Conservation (phyloP, 2,888 invertebrate species). For the Hololepta plana region DNA sequence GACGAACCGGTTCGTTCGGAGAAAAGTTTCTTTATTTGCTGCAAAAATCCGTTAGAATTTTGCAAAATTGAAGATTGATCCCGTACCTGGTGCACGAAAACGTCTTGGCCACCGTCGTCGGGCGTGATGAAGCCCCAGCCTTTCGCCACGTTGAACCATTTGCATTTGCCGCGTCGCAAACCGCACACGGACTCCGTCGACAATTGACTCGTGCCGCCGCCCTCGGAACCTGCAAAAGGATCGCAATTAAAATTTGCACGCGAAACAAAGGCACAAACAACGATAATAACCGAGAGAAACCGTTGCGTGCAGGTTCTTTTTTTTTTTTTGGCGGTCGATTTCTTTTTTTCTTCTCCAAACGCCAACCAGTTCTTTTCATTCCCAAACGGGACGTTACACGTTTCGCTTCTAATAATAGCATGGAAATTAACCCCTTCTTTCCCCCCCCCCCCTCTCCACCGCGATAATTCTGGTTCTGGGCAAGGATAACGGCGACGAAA, state of each 20-base stretch:
- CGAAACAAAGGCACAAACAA: background rate
- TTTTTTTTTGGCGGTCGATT: no score
- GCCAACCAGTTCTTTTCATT: constrained; percentile 15
- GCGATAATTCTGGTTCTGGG: no score
- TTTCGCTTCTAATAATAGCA: no score
- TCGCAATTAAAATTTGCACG: constrained; percentile 1
- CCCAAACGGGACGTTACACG: constrained; percentile 18
- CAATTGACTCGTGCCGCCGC: constrained; percentile 27
- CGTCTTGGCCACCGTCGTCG: constrained; percentile 76
- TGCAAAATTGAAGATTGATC: background rate
- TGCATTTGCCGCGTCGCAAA: constrained; percentile 63
- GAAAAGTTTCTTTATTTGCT: no score
- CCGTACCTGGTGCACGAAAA: constrained; percentile 83
- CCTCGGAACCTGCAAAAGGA: constrained; percentile 23
- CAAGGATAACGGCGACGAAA: no score
- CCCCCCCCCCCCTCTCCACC: background rate
- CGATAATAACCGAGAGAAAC: background rate
- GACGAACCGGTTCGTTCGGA: no score
- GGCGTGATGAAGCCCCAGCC: constrained; percentile 91
- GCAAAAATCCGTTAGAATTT: no score
- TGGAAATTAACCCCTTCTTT: no score
- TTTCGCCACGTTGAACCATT: constrained; percentile 93
- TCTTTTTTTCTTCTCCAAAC: background rate
- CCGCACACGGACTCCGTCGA: constrained; percentile 33
- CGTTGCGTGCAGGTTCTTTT: no score